A percentile compares a stretch with the other conserved stretches of the same genome.
Evolutionary conservation across 1,140 invertebrate species (phyloP).

Genomic region (Coptotermes formosanus): DNA sequence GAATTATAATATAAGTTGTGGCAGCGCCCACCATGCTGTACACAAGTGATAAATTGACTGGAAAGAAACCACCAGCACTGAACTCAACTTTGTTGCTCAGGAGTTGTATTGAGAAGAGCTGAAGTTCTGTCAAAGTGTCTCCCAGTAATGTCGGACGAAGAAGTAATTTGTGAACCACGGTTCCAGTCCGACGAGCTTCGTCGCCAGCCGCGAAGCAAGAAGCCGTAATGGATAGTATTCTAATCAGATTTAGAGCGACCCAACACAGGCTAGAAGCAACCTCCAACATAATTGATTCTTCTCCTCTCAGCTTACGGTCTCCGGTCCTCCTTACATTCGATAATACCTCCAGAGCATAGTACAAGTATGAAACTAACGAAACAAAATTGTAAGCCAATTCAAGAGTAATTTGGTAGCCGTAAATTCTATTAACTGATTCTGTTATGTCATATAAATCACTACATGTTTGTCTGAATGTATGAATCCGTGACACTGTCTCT

Average conservation of each 20-base stretch:
- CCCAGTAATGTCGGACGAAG: background rate
- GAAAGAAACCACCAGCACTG: background rate
- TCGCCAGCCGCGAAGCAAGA: background rate
- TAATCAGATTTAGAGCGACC: background rate
- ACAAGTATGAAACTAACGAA: background rate
- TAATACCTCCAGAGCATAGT: background rate
- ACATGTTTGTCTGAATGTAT: background rate
- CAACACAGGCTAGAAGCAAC: background rate
- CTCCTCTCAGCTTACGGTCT: background rate
- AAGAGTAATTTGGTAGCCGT: background rate
- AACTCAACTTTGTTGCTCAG: background rate
- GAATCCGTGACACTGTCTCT: background rate
- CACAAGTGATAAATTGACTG: conserved; percentile 14
- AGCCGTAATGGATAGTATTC: background rate
- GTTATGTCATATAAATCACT: background rate
- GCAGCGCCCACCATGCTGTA: background rate
- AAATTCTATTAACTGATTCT: background rate
- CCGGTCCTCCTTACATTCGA: background rate
- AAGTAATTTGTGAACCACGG: background rate
- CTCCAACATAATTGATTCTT: background rate
- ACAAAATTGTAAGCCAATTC: background rate
- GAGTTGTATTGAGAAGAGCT: background rate
- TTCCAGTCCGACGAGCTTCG: background rate
- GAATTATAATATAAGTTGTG: conserved; percentile 13
- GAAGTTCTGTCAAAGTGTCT: background rate